Conservation (phyloP, 2,113 vertebrate genomes). For the Psophia crepitans region DNA sequence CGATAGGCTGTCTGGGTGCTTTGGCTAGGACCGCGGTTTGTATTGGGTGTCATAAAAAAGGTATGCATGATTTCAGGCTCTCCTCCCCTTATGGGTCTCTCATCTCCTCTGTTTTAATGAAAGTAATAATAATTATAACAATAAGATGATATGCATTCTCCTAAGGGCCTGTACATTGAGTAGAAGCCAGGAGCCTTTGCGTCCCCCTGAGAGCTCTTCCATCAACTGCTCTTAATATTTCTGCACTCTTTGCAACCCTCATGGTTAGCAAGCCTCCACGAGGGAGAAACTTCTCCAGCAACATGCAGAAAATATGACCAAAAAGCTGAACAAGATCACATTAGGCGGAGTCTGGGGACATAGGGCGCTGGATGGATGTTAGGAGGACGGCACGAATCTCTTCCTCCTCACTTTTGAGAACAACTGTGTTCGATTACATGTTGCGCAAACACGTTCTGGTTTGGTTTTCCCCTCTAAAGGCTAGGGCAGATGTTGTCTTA, state of each 20-base stretch:
- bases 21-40: not conserved
- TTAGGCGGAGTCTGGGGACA: not conserved
- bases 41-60: not conserved
- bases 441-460: not conserved
- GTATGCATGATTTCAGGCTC: slow-evolving; percentile 28
- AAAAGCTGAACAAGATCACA: not conserved
- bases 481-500: not conserved
- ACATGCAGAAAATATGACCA: not conserved
- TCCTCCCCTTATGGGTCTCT: not conserved
- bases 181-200: not conserved
- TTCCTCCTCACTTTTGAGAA: not conserved
- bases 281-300: not conserved
- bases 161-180: not conserved
- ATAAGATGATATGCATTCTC: not conserved
- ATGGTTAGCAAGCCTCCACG: not conserved
- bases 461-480: not conserved
- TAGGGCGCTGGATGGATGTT: not conserved
- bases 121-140: slow-evolving; percentile 31
- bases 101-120: slow-evolving; percentile 1
- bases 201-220: not conserved
- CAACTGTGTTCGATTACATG: not conserved
- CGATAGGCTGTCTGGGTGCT: not conserved
- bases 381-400: not conserved
- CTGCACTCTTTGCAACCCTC: not conserved
- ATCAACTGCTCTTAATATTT: slow-evolving; percentile 64